Evolutionary conservation across 2,113 vertebrate genomes (phyloP).

Genomic region (Oceanites oceanicus): DNA sequence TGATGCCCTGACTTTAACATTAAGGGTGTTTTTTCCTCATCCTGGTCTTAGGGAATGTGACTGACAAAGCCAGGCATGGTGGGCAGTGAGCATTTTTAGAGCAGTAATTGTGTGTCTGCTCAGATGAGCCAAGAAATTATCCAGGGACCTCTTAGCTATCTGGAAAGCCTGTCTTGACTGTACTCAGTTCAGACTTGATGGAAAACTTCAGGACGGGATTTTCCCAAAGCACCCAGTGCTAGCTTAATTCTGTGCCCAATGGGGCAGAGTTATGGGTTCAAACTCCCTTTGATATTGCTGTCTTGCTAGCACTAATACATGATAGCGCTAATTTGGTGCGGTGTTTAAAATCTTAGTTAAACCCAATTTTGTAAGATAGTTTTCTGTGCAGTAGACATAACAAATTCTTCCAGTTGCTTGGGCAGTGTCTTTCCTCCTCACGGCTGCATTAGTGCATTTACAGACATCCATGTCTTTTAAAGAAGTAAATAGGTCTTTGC

Average conservation of each 20-base stretch:
- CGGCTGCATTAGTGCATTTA: neutral
- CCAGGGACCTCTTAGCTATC: neutral
- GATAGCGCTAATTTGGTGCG: rapidly evolving
- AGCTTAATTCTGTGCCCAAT: neutral
- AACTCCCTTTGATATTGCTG: neutral
- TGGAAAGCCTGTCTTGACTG: neutral
- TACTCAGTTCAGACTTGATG: neutral
- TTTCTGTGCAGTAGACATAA: neutral
- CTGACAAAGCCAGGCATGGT: neutral
- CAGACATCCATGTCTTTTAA: neutral
- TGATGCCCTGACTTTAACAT: neutral
- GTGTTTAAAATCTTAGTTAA: neutral
- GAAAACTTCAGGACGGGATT: neutral
- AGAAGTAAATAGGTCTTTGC: neutral
- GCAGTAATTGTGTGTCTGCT: neutral
- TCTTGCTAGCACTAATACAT: neutral
- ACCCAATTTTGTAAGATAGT: neutral
- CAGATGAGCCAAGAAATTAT: neutral
- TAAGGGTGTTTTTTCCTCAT: neutral
- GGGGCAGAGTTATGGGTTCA: neutral
- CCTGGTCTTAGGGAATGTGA: neutral
- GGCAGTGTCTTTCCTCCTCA: neutral
- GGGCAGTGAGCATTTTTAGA: neutral
- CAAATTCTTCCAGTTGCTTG: neutral
- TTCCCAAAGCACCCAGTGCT: neutral